phyloP scores from a whole-genome alignment of 2,113 vertebrate species.

The Rhinolophus sinicus region DNA sequence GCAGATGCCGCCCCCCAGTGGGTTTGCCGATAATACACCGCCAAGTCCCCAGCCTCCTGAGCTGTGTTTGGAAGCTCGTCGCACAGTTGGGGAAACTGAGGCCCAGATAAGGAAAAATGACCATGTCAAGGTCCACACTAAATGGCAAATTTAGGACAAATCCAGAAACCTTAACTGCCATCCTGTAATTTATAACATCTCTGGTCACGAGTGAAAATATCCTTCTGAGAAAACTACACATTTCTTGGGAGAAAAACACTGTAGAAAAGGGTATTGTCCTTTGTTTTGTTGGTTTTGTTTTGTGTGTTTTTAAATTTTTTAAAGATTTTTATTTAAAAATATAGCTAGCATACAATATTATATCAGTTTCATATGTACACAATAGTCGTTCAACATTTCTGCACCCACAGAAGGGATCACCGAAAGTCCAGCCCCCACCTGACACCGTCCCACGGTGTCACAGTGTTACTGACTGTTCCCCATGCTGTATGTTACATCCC shows the following conservation, averaged over 20 bases:
- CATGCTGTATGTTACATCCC: no score
- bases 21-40: not conserved
- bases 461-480: no score
- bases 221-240: not conserved
- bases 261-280: not conserved
- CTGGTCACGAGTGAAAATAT: not conserved
- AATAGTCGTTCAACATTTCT: no score
- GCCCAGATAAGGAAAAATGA: not conserved
- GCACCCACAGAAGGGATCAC: no score
- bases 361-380: no score
- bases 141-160: not conserved
- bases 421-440: no score
- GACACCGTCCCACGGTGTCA: no score
- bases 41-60: rapidly evolving
- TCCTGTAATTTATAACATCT: not conserved
- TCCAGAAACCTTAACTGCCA: not conserved
- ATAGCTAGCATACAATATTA: no score
- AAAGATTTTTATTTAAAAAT: no score
- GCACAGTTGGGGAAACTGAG: not conserved
- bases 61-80: not conserved
- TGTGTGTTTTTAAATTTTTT: no score
- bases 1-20: conserved; percentile 46
- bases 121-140: not conserved
- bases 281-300: not conserved
- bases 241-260: not conserved